These are phyloP conservation scores for Macquaria australasica DNA, from an alignment of 2,113 vertebrate genomes.

Conservation along the genomic window DNA sequence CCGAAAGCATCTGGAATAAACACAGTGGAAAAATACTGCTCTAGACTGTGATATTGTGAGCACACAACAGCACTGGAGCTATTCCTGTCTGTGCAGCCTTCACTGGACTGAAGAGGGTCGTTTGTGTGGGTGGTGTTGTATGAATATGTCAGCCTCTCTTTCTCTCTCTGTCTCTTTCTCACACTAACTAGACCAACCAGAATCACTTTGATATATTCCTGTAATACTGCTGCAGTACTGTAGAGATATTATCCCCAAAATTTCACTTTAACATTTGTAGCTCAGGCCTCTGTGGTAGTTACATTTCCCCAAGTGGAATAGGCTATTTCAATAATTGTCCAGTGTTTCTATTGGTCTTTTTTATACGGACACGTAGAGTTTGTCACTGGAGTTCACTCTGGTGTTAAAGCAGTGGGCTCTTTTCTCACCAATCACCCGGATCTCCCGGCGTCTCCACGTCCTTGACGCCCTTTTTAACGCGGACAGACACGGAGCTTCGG, in stretches of 20 bases:
- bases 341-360: background rate
- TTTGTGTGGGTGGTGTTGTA: constrained; percentile 49
- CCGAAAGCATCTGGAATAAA: background rate
- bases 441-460: background rate
- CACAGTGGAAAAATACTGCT: constrained; percentile 6
- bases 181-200: background rate
- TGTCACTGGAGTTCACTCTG: background rate
- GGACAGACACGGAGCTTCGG: background rate
- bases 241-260: background rate
- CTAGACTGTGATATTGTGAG: constrained; percentile 23
- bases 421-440: constrained; percentile 10
- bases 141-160: constrained; percentile 35
- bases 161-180: background rate
- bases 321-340: background rate
- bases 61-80: constrained; percentile 37
- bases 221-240: background rate
- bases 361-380: background rate
- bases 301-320: background rate
- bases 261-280: background rate
- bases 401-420: background rate
- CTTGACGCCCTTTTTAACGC: constrained; percentile 36
- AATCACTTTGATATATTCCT: background rate
- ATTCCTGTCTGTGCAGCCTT: constrained; percentile 65
- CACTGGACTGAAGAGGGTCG: constrained; percentile 45
- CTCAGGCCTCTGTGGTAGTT: background rate